A percentile compares a stretch with the other conserved stretches of the same genome.
Evolutionary conservation across 2,888 invertebrate species (phyloP).

Genomic region (Augiades crinisus): DNA sequence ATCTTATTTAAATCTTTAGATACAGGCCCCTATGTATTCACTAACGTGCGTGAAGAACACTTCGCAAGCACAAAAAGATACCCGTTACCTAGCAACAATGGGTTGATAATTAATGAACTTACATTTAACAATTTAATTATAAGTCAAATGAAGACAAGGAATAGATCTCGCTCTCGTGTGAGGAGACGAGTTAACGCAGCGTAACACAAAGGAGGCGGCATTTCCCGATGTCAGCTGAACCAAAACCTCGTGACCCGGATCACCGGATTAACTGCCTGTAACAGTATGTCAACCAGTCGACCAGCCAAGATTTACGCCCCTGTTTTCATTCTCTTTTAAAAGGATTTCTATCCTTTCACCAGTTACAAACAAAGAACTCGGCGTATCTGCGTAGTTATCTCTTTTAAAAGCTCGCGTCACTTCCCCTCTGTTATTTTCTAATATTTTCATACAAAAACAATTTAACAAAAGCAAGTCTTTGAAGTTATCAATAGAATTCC

Average conservation of each 20-base stretch:
- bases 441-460: constrained; percentile 9
- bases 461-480: constrained; percentile 8
- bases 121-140: no score
- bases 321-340: constrained; percentile 60
- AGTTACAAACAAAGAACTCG: constrained; percentile 17
- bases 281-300: constrained; percentile 67
- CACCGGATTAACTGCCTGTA: constrained; percentile 75
- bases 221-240: constrained; percentile 56
- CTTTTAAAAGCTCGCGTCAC: constrained; percentile 16
- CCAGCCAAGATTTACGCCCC: constrained; percentile 68
- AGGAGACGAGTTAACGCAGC: constrained; percentile 53
- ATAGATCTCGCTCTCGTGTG: constrained; percentile 47
- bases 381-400: constrained; percentile 19
- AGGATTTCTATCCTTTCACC: constrained; percentile 37
- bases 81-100: no score
- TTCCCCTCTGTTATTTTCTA: constrained; percentile 10
- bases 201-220: constrained; percentile 51
- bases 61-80: no score
- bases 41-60: no score
- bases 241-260: constrained; percentile 62
- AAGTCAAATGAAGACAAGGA: background rate
- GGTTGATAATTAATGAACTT: no score
- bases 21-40: no score
- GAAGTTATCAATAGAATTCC: constrained; percentile 30
- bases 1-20: no score